phyloP scores from a whole-genome alignment of 2,888 invertebrate species.

The Stomorhina lunata region DNA sequence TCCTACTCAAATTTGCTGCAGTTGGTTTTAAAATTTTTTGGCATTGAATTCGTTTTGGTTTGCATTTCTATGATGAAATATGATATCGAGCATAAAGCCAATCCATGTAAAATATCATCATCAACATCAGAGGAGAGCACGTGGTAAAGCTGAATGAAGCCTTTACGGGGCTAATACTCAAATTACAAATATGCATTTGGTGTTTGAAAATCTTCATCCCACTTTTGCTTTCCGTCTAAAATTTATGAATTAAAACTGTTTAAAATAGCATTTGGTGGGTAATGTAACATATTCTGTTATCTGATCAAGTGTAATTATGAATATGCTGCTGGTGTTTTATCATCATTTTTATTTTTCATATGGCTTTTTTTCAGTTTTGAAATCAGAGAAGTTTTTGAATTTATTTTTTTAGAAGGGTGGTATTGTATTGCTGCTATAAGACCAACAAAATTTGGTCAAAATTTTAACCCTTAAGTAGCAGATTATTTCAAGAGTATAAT shows the following conservation, averaged over 20 bases:
- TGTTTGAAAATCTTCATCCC: conserved; percentile 10
- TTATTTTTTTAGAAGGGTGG: background rate
- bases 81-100: conserved; percentile 60
- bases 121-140: conserved; percentile 47
- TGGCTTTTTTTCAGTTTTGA: too few species aligned
- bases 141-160: conserved; percentile 43
- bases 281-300: conserved; percentile 60
- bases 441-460: conserved; percentile 50
- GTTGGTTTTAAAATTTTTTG: conserved; percentile 59
- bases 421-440: conserved; percentile 29
- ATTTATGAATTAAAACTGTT: conserved; percentile 53
- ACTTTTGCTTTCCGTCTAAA: too few species aligned
- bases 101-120: too few species aligned
- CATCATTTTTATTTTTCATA: conserved; percentile 22
- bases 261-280: conserved; percentile 56
- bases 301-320: conserved; percentile 67
- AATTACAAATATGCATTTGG: conserved; percentile 58
- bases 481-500: conserved; percentile 8
- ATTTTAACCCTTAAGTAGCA: conserved; percentile 58
- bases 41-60: conserved; percentile 63
- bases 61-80: conserved; percentile 61
- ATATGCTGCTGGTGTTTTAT: conserved; percentile 48
- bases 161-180: too few species aligned
- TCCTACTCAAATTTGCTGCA: conserved; percentile 44
- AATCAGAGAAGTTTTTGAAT: conserved; percentile 32